phyloP scores from a whole-genome alignment of 2,113 vertebrate species.

The Neotragus moschatus region DNA sequence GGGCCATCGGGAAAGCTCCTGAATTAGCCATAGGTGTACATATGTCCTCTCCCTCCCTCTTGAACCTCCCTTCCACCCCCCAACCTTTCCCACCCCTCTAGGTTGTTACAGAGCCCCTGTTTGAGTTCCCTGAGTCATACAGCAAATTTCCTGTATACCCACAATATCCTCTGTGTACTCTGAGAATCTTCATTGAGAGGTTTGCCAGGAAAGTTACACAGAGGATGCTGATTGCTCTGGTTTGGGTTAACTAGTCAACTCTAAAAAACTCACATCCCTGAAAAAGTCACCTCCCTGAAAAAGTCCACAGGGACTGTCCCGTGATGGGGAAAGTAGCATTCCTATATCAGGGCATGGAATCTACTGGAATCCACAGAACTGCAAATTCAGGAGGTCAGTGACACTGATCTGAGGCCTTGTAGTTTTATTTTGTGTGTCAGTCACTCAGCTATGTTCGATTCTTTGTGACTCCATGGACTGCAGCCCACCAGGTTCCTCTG shows the following conservation, averaged over 20 bases:
- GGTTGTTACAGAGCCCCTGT: background rate
- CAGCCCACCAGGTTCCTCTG: background rate
- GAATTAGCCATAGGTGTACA: background rate
- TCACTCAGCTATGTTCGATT: background rate
- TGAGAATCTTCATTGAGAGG: background rate
- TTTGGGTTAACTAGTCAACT: background rate
- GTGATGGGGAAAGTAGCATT: background rate
- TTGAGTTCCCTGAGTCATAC: background rate
- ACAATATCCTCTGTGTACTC: background rate
- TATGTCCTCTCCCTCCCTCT: background rate
- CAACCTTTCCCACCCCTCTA: background rate
- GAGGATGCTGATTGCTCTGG: background rate
- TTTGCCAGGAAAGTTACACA: background rate
- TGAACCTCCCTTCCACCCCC: background rate
- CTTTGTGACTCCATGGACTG: fast-evolving
- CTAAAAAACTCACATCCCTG: background rate
- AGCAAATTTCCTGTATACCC: background rate
- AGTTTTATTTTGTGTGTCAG: background rate
- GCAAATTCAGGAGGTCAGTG: background rate
- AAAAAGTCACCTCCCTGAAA: background rate
- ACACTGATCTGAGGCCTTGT: background rate
- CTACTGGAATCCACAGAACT: background rate
- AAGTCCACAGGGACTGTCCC: background rate
- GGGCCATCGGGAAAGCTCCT: background rate
- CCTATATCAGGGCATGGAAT: background rate